phyloP scores from a whole-genome alignment of 2,113 vertebrate species.

The Callospermophilus lateralis region DNA sequence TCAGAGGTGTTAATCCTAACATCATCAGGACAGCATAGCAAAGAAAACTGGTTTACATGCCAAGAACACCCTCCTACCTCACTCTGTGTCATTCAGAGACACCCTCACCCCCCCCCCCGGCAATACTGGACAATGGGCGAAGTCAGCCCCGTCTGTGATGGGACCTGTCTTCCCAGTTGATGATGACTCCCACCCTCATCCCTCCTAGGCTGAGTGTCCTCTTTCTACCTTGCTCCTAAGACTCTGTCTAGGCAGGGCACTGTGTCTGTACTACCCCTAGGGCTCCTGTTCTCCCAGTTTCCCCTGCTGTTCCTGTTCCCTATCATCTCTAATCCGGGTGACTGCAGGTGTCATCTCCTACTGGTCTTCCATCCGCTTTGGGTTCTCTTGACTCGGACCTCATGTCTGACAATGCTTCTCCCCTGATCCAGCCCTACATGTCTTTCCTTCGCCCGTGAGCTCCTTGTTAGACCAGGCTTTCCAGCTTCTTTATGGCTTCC shows the following conservation, averaged over 20 bases:
- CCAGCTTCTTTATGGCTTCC: not conserved
- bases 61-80: not conserved
- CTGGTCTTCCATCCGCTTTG: not conserved
- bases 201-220: not conserved
- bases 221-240: not conserved
- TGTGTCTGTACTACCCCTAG: not conserved
- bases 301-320: not conserved
- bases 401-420: not conserved
- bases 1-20: constrained; percentile 52
- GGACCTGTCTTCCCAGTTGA: not conserved
- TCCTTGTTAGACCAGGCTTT: not conserved
- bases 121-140: not conserved
- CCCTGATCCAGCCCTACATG: too few species aligned
- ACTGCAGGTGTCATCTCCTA: not conserved
- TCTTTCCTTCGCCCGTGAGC: not conserved
- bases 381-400: not conserved
- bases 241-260: fast-evolving
- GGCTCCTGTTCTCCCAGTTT: not conserved
- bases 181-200: not conserved
- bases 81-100: not conserved
- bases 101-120: not conserved
- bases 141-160: too few species aligned
- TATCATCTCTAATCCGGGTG: not conserved
- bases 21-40: not conserved
- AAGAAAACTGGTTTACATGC: not conserved